phyloP scores from a whole-genome alignment of 2,888 invertebrate species.

The Exocentrus adspersus region DNA sequence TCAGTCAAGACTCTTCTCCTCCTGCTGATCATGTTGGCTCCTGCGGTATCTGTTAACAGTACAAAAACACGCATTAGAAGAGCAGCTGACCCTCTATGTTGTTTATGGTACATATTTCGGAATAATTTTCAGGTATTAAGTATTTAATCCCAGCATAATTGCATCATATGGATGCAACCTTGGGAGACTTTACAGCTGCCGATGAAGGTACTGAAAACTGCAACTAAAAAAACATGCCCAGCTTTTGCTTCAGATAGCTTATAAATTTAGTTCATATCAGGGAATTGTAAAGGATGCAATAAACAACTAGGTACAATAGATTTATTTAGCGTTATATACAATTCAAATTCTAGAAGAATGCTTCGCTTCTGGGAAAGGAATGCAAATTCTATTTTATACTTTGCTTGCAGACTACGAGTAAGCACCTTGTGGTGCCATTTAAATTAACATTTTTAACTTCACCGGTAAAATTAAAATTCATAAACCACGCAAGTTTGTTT shows the following conservation, averaged over 20 bases:
- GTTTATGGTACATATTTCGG: not conserved
- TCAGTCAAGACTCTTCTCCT: constrained; percentile 30
- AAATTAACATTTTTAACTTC: not conserved
- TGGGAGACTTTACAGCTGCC: not conserved
- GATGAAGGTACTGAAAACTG: not conserved
- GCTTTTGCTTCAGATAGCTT: too few species aligned
- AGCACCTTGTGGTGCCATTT: not conserved
- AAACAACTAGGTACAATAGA: too few species aligned
- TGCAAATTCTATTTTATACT: constrained; percentile 16
- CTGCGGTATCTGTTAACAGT: not conserved
- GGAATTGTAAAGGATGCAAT: too few species aligned
- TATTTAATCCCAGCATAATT: not conserved
- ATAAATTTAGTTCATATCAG: too few species aligned
- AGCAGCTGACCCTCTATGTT: not conserved
- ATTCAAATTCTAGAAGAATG: constrained; percentile 6
- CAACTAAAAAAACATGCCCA: not conserved
- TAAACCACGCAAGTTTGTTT: too few species aligned
- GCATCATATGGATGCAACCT: too few species aligned
- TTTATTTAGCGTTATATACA: constrained; percentile 9
- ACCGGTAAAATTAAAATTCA: not conserved
- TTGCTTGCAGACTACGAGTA: not conserved
- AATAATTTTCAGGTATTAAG: not conserved
- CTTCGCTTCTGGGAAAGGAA: constrained; percentile 6
- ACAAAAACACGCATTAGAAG: not conserved
- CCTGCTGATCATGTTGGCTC: constrained; percentile 24